phyloP scores from a whole-genome alignment of 2,113 vertebrate genomes.

The Apistogramma diplotaenia region DNA sequence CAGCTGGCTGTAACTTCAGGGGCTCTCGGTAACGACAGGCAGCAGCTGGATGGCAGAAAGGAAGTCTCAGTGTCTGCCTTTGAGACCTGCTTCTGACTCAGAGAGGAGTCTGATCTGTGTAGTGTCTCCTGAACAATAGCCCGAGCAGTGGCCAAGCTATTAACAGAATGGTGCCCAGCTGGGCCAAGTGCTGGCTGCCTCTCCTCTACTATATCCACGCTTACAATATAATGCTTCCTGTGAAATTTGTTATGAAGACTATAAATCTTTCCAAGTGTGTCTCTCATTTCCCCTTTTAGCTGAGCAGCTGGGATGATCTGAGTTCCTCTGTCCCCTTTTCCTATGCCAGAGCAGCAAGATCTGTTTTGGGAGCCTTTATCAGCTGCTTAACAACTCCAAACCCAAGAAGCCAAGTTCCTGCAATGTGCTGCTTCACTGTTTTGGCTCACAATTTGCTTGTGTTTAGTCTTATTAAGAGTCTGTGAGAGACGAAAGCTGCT shows the following conservation, averaged over 20 bases:
- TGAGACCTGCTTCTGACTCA: slow-evolving; percentile 51
- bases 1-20: slow-evolving; percentile 60
- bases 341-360: slow-evolving; percentile 26
- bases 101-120: slow-evolving; percentile 34
- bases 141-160: slow-evolving; percentile 50
- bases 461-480: slow-evolving; percentile 2
- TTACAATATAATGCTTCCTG: slow-evolving; percentile 62
- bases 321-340: slow-evolving; percentile 27
- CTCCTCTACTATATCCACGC: slow-evolving; percentile 31
- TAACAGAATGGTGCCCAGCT: slow-evolving; percentile 40
- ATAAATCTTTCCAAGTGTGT: slow-evolving; percentile 60
- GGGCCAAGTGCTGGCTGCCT: slow-evolving; percentile 28
- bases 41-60: slow-evolving; percentile 62
- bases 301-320: slow-evolving; percentile 48
- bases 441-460: slow-evolving; percentile 20
- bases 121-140: slow-evolving; percentile 58
- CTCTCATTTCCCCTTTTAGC: slow-evolving; percentile 55
- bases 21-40: slow-evolving; percentile 35
- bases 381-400: not conserved
- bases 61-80: slow-evolving; percentile 52
- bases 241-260: slow-evolving; percentile 51
- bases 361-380: slow-evolving; percentile 11
- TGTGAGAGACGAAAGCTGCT: not conserved
- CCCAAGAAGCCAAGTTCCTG: slow-evolving; percentile 8
- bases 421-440: slow-evolving; percentile 4